Percentiles rank a stretch among this genome's conserved stretches.
Evolutionary conservation across 1,140 invertebrate species (phyloP).

Genomic region (Aphaenogaster floridana): DNA sequence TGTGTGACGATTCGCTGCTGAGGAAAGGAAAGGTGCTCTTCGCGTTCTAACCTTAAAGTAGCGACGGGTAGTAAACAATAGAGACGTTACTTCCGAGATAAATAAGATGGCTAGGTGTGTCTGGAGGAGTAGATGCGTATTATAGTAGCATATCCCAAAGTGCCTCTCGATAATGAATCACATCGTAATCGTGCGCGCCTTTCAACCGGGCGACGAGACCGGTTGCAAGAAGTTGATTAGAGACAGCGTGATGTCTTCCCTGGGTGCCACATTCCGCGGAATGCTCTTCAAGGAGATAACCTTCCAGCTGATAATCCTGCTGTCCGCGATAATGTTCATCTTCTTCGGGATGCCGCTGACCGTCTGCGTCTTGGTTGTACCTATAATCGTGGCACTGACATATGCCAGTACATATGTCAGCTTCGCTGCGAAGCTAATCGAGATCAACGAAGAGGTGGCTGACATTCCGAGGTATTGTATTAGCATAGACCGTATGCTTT

Average conservation of each 20-base stretch:
- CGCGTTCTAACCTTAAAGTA: neutral
- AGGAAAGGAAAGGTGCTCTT: neutral
- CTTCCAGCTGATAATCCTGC: conserved; percentile 86
- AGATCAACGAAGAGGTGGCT: conserved; percentile 84
- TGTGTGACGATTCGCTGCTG: no score
- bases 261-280: conserved; percentile 84
- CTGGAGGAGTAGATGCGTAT: neutral
- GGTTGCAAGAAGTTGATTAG: conserved; percentile 84
- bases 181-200: conserved; percentile 85
- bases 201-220: conserved; percentile 85
- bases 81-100: neutral
- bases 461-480: conserved; percentile 82
- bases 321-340: conserved; percentile 87
- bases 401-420: conserved; percentile 85
- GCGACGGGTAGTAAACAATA: neutral
- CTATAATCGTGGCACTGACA: conserved; percentile 83
- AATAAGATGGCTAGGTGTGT: neutral
- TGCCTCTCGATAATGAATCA: conserved; percentile 78
- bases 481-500: neutral
- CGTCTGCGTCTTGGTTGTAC: conserved; percentile 85
- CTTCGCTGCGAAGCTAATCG: conserved; percentile 84
- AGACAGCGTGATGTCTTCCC: conserved; percentile 85
- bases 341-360: conserved; percentile 87
- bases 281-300: conserved; percentile 86
- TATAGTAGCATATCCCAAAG: neutral